Percentiles rank a stretch among this genome's conserved stretches.
Evolutionary conservation across 2,113 vertebrate genomes (phyloP).

Genomic region (Pachypanchax playfairii): DNA sequence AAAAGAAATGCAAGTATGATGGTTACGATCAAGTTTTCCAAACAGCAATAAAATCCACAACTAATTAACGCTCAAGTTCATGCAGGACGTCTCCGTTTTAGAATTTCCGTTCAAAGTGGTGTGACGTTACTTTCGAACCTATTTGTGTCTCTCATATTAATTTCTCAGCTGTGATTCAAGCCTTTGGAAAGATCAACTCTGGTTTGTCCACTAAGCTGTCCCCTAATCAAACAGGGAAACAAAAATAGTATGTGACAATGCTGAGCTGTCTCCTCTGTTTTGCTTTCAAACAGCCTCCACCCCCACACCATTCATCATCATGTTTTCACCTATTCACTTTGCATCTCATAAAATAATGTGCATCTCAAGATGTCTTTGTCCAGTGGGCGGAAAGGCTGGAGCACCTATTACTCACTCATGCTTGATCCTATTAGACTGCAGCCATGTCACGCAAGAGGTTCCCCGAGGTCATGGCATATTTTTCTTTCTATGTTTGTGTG

Average conservation of each 20-base stretch:
- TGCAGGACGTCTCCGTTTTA: not conserved
- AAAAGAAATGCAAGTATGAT: constrained; percentile 4
- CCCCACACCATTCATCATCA: constrained; percentile 50
- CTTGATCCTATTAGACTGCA: constrained; percentile 58
- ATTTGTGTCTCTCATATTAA: constrained; percentile 34
- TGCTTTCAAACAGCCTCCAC: constrained; percentile 49
- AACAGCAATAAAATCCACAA: not conserved
- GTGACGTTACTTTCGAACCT: constrained; percentile 2
- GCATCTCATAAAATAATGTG: constrained; percentile 61
- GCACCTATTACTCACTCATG: constrained; percentile 74
- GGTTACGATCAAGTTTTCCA: constrained; percentile 9
- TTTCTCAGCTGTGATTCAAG: constrained; percentile 37
- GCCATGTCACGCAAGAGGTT: constrained; percentile 60
- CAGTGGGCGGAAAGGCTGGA: constrained; percentile 69
- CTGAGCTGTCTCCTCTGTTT: constrained; percentile 62
- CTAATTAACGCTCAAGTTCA: constrained; percentile 9
- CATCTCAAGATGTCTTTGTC: constrained; percentile 70
- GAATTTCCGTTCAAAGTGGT: not conserved
- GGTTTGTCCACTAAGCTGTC: constrained; percentile 56
- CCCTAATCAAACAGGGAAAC: constrained; percentile 57
- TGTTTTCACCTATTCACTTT: constrained; percentile 70
- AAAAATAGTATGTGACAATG: constrained; percentile 62
- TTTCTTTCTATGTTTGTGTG: constrained; percentile 9
- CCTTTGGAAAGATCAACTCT: constrained; percentile 49
- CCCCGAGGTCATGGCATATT: constrained; percentile 34